Conservation (phyloP, 2,113 vertebrate genomes). For the Pantherophis guttatus region DNA sequence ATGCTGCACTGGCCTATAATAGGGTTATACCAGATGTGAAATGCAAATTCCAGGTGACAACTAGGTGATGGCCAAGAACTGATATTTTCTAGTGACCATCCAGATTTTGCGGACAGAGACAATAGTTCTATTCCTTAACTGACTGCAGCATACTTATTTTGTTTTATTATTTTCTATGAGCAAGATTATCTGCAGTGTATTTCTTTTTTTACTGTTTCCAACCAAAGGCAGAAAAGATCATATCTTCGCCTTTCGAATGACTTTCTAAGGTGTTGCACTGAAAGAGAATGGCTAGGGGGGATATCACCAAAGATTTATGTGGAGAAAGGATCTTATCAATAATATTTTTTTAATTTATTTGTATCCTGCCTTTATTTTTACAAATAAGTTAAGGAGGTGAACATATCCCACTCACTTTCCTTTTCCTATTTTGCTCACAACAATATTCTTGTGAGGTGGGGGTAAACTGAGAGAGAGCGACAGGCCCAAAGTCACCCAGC, state of each 20-base stretch:
- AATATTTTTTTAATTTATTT: no score
- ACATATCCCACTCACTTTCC: background rate
- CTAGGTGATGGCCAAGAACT: background rate
- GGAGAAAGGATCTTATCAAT: background rate
- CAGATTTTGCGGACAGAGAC: background rate
- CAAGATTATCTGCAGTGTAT: background rate
- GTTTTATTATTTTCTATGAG: background rate
- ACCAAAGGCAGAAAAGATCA: background rate
- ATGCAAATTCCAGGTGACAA: conserved; percentile 8
- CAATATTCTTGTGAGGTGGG: background rate
- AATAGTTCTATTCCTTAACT: background rate
- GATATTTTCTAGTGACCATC: background rate
- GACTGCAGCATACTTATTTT: conserved; percentile 12
- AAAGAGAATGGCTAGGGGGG: background rate
- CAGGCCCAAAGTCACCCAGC: background rate
- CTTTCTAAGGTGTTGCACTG: background rate
- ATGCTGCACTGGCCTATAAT: conserved; percentile 45
- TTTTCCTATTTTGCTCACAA: background rate
- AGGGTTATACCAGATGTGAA: conserved; percentile 24
- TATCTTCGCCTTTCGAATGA: background rate
- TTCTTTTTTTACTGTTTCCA: background rate
- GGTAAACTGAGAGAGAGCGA: background rate
- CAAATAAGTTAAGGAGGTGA: background rate
- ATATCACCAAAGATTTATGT: background rate
- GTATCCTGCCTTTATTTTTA: background rate